Conservation (phyloP, 2,888 invertebrate species). For the Cephus rjabovi region DNA sequence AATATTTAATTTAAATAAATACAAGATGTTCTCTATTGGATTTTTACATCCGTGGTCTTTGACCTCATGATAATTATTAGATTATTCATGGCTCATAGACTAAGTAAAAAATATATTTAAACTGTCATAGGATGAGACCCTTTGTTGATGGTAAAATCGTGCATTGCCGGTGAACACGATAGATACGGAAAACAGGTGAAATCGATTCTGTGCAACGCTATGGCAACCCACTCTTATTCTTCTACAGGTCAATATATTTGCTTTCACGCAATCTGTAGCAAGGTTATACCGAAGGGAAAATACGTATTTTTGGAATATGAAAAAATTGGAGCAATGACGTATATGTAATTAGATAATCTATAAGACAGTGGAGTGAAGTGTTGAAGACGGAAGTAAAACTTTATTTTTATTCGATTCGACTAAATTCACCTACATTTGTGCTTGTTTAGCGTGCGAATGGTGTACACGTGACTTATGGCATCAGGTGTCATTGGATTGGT, state of each 20-base stretch:
- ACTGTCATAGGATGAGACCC: neutral
- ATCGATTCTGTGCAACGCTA: slow-evolving; percentile 55
- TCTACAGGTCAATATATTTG: slow-evolving; percentile 50
- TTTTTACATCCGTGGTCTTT: neutral
- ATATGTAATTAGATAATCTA: neutral
- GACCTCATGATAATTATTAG: neutral
- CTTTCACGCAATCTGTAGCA: slow-evolving; percentile 14
- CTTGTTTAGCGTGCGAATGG: neutral
- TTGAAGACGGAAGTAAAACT: neutral
- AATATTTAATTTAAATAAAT: neutral
- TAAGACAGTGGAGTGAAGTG: neutral
- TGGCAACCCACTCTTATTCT: slow-evolving; percentile 52
- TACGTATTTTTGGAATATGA: neutral
- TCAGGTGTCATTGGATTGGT: neutral
- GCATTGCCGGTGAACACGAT: neutral
- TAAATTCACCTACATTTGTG: neutral
- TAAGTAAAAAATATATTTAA: neutral
- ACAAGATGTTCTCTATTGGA: neutral
- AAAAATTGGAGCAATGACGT: too few relatives aligned
- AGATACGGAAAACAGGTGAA: slow-evolving; percentile 28
- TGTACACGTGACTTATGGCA: neutral
- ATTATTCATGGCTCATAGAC: neutral
- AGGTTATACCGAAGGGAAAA: slow-evolving; percentile 3
- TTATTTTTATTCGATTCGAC: neutral
- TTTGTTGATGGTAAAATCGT: neutral